These are phyloP conservation scores for Mormyrus iriodes DNA, from an alignment of 2,113 vertebrate genomes.

Conservation along the genomic window DNA sequence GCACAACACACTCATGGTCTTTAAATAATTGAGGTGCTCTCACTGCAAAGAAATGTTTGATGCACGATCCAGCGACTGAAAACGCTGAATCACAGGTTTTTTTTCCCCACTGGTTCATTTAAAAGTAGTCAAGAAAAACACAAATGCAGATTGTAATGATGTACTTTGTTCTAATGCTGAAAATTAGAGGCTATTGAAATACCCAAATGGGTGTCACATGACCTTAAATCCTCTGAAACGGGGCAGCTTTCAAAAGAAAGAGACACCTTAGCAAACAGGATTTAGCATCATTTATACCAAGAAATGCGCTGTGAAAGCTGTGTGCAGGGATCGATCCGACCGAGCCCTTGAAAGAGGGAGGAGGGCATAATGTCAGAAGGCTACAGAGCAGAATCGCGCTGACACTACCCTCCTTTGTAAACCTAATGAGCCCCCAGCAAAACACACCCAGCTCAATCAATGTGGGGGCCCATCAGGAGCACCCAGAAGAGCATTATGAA, in stretches of 20 bases:
- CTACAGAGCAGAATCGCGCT: background rate
- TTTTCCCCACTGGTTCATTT: background rate
- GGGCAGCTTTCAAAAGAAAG: background rate
- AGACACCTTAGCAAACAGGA: background rate
- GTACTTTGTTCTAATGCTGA: background rate
- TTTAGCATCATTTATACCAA: background rate
- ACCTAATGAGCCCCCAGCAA: conserved; percentile 1
- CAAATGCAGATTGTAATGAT: background rate
- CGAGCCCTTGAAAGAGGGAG: background rate
- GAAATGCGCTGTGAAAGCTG: background rate
- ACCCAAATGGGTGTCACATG: background rate
- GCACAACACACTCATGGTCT: background rate
- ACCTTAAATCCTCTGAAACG: background rate
- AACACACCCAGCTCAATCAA: conserved; percentile 6
- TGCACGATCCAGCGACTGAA: background rate
- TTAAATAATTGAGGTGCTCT: background rate
- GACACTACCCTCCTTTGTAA: conserved; percentile 9
- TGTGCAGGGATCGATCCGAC: background rate
- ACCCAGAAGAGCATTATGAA: background rate
- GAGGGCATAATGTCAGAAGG: background rate
- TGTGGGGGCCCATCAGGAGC: background rate
- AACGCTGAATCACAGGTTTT: background rate
- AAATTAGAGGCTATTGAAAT: background rate
- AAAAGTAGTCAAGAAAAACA: background rate
- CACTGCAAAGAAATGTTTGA: background rate